Base-by-base conservation (phyloP, 1,140 invertebrate species). In the Lucilia sericata region DNA sequence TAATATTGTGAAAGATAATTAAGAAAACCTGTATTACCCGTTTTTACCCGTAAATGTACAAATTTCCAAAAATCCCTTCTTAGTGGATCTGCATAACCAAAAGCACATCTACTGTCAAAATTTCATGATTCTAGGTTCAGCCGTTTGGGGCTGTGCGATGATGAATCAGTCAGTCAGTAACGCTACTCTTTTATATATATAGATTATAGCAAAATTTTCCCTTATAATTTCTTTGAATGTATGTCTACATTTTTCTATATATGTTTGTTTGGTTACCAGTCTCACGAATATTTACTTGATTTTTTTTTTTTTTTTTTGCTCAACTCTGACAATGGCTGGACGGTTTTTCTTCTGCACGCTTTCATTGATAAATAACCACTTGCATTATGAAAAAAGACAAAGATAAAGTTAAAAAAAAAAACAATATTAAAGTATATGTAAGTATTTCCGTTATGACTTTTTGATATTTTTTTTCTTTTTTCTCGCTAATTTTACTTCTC, bases 361-460 rank as follows among this genome's bases (percentile, higher is more conserved):
- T 70, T 25, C 65, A 70, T 70, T 70, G 19, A 70, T 70, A 70
- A 70, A 70, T 10, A 70, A 25, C n/a, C 13, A 60, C 55, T 60
- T 70, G 65, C 65, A 70, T 70, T 60, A 60, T 14, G 55, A 14
- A 60, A 60, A 60, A 60, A 60, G 14, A 60, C 55, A 14, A 60
- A n/a, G 55, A 60, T 60, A 60, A 60, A 60, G 51, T 17, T 30
- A 60, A 60, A 60, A 60, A 14, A 17, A 60, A 60, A 60, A 14
- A 17, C n/a, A 60, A 2, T 60, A 7, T 60, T 60, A 17, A 60
- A 60, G 55, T 70, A 70, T 70, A 25, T 19, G 19, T 70, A 70
- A 19, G 10, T 70, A 70, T 70, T 70, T 70, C 65, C 65, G 65
- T 70, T 70, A 21, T 70, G 21, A 70, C 65, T 21, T 70, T 70